phyloP scores from a whole-genome alignment of 2,888 invertebrate species.

The Plagiodera versicolora region DNA sequence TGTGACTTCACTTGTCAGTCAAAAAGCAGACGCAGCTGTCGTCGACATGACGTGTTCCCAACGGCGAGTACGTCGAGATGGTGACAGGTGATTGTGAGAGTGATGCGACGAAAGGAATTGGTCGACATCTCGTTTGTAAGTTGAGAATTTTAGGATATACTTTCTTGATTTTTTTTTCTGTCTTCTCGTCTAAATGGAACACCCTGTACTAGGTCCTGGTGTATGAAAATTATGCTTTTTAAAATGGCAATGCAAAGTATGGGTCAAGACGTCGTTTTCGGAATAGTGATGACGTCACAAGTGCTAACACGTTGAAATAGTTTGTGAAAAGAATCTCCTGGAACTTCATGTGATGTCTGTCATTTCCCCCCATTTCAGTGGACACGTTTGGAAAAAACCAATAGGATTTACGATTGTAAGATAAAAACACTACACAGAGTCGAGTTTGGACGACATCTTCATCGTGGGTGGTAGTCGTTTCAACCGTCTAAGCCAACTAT shows the following conservation, averaged over 20 bases:
- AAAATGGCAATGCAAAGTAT: too few species aligned
- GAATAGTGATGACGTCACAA: too few species aligned
- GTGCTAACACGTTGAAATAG: too few species aligned
- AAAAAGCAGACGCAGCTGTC: conserved; percentile 35
- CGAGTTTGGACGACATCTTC: conserved; percentile 22
- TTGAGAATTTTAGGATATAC: too few species aligned
- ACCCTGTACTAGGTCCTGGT: too few species aligned
- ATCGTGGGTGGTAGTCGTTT: conserved; percentile 35
- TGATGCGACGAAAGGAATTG: conserved; percentile 43
- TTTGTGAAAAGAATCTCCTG: too few species aligned
- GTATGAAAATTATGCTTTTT: too few species aligned
- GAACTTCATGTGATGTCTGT: neutral
- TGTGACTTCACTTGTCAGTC: conserved; percentile 38
- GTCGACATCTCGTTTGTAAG: too few species aligned
- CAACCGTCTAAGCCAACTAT: conserved; percentile 27
- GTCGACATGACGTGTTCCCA: conserved; percentile 48
- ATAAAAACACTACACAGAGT: conserved; percentile 20
- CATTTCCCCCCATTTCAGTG: neutral
- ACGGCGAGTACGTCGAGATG: conserved; percentile 52
- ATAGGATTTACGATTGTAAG: neutral
- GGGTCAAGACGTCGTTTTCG: too few species aligned
- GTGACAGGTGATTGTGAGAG: conserved; percentile 51
- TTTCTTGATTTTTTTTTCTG: too few species aligned
- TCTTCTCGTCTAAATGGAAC: too few species aligned
- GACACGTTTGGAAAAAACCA: neutral